These are phyloP conservation scores for Saccostrea glomerata DNA, from an alignment of 1,140 invertebrate genomes.

Conservation along the genomic window DNA sequence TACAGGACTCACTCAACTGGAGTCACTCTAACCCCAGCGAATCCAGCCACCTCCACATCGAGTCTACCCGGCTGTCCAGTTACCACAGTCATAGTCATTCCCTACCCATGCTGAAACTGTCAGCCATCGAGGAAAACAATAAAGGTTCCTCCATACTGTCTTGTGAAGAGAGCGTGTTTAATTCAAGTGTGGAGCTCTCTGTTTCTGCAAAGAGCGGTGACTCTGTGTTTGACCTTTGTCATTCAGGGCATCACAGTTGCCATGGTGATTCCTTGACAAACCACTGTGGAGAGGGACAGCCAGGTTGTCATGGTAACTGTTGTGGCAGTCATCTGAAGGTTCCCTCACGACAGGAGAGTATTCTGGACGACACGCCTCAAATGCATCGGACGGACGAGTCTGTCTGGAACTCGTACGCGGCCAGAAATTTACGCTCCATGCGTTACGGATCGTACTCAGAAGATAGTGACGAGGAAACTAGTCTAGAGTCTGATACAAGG, in stretches of 20 bases:
- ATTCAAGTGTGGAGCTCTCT: slow-evolving; percentile 51
- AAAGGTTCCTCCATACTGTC: slow-evolving; percentile 1
- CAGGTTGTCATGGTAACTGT: slow-evolving; percentile 43
- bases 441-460: slow-evolving; percentile 71
- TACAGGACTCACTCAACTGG: slow-evolving; percentile 69
- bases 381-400: slow-evolving; percentile 70
- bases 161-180: slow-evolving; percentile 50
- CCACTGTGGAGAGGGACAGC: background rate
- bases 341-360: slow-evolving; percentile 64
- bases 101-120: slow-evolving; percentile 7
- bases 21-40: slow-evolving; percentile 42
- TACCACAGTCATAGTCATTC: background rate
- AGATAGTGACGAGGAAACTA: slow-evolving; percentile 56
- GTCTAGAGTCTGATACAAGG: background rate
- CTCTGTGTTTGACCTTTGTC: slow-evolving; percentile 30
- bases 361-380: slow-evolving; percentile 71
- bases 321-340: slow-evolving; percentile 70
- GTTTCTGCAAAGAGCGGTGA: background rate
- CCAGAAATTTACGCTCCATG: slow-evolving; percentile 70
- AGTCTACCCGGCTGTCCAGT: slow-evolving; percentile 44
- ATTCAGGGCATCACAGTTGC: background rate
- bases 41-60: background rate
- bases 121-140: background rate
- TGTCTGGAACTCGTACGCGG: slow-evolving; percentile 72
- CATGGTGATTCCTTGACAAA: background rate